A percentile compares a stretch with the other conserved stretches of the same genome.
Evolutionary conservation across 2,888 invertebrate genomes (phyloP).

Genomic region (Hoplodrina ambigua): DNA sequence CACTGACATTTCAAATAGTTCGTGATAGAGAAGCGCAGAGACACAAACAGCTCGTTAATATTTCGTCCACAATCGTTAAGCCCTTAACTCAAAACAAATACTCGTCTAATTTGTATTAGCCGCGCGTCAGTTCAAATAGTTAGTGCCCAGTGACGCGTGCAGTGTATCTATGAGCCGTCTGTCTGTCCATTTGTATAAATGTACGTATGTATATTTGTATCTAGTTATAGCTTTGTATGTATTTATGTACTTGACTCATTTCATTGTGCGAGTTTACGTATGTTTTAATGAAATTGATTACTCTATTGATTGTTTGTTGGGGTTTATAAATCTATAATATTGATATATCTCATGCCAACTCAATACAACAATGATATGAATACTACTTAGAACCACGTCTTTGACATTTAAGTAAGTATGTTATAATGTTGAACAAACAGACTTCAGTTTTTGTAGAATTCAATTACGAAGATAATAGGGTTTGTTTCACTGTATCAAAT

Average conservation of each 20-base stretch:
- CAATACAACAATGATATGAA: no score
- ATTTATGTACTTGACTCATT: neutral
- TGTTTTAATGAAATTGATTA: neutral
- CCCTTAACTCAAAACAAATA: conserved; percentile 53
- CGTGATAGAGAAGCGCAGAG: neutral
- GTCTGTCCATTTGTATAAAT: conserved; percentile 19
- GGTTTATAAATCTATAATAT: no score
- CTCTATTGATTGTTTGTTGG: neutral
- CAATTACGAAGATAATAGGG: no score
- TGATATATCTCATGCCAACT: no score
- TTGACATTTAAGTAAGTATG: no score
- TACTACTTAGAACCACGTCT: no score
- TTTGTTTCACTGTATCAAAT: no score
- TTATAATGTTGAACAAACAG: neutral
- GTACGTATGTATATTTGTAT: neutral
- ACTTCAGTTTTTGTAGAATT: no score
- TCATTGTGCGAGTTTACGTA: neutral
- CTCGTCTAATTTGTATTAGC: conserved; percentile 44
- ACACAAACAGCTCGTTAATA: conserved; percentile 21
- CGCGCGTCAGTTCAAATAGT: conserved; percentile 52
- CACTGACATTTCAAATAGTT: neutral
- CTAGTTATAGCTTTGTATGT: neutral
- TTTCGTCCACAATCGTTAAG: conserved; percentile 20
- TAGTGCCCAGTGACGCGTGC: conserved; percentile 47
- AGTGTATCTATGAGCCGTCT: conserved; percentile 19